These are phyloP conservation scores for Tamias sibiricus DNA, from an alignment of 2,113 vertebrate genomes.

Conservation along the genomic window DNA sequence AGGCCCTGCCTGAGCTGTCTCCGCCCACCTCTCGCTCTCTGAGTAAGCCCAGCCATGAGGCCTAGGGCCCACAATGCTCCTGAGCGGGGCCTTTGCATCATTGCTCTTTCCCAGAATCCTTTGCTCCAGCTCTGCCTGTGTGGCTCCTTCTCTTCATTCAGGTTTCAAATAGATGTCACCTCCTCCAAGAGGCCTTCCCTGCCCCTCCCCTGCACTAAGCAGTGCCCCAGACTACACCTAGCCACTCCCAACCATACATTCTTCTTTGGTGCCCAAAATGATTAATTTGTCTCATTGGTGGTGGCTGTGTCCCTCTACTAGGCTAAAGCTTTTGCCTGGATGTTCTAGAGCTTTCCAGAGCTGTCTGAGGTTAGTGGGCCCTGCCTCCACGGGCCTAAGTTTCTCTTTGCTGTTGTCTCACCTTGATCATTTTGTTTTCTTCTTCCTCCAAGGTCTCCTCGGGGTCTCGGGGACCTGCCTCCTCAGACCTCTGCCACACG, in stretches of 20 bases:
- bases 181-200: background rate
- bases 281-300: background rate
- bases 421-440: slow-evolving; percentile 61
- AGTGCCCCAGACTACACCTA: background rate
- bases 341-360: background rate
- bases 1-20: background rate
- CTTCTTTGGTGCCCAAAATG: background rate
- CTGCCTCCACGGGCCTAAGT: background rate
- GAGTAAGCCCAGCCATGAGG: fast-evolving
- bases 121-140: no score
- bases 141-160: background rate
- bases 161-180: background rate
- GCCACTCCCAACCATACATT: background rate
- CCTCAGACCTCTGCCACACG: slow-evolving; percentile 75
- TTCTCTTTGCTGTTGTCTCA: background rate
- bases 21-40: background rate
- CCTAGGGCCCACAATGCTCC: background rate
- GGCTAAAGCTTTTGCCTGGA: background rate
- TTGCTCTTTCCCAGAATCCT: background rate
- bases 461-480: background rate
- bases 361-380: background rate
- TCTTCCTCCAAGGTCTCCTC: fast-evolving
- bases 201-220: no score
- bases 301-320: background rate
- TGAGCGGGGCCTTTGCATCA: fast-evolving